Evolutionary conservation across 2,797 vertebrate genomes (phyloP).

Genomic region (Sus cebifrons): DNA sequence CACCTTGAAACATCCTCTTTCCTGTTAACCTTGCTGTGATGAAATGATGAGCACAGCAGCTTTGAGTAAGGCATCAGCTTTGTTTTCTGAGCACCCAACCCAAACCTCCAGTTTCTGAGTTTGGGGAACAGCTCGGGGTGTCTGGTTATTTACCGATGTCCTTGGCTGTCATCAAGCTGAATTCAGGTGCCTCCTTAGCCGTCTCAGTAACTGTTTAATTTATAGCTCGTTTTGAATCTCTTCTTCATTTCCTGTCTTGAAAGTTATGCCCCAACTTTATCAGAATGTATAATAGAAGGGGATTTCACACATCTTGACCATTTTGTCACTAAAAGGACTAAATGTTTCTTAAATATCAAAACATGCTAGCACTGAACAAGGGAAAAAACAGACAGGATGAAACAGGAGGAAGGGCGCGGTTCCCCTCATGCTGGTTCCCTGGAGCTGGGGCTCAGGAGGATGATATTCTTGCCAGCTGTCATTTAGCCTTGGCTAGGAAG

Average conservation of each 20-base stretch:
- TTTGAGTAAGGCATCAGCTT: not conserved
- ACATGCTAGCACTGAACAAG: not conserved
- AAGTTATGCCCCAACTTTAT: not conserved
- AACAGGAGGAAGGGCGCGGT: not conserved
- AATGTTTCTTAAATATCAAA: slow-evolving; percentile 1
- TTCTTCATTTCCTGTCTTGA: not conserved
- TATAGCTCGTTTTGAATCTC: not conserved
- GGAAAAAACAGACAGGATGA: not conserved
- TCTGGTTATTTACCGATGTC: not conserved
- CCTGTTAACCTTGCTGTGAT: not conserved
- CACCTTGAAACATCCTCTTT: not conserved
- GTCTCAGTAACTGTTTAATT: not conserved
- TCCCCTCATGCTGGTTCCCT: fast-evolving
- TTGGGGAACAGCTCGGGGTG: not conserved
- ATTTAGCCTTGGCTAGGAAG: not conserved
- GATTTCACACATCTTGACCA: not conserved
- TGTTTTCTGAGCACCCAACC: not conserved
- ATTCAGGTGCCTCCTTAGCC: not conserved
- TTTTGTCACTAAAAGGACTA: not conserved
- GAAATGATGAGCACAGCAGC: not conserved
- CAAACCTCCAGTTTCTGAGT: not conserved
- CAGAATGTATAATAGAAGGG: not conserved
- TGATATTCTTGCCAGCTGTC: not conserved
- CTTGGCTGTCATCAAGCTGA: not conserved
- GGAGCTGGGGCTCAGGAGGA: not conserved